Conservation (phyloP, 2,113 vertebrate genomes). For the Felis chaus region DNA sequence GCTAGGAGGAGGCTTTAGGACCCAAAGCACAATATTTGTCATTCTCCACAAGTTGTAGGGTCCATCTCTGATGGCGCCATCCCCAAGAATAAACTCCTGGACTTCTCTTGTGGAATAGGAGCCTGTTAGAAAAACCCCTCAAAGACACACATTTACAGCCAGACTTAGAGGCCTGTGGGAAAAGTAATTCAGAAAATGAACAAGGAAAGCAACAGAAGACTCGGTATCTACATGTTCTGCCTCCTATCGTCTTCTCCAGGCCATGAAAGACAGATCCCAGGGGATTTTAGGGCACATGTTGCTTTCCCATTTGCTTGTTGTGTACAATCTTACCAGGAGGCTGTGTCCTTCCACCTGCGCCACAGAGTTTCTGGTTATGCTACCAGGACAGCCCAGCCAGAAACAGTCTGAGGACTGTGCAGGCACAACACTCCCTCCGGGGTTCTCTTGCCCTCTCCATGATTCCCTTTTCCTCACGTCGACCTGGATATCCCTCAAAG, state of each 20-base stretch:
- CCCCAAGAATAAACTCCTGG: neutral
- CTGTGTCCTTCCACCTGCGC: neutral
- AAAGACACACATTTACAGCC: neutral
- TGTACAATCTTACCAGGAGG: neutral
- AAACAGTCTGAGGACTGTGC: neutral
- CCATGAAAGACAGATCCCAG: accelerated
- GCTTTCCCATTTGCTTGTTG: neutral
- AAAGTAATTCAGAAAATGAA: neutral
- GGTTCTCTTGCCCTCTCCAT: neutral
- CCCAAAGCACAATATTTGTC: neutral
- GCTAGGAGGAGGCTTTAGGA: neutral
- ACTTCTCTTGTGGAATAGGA: neutral
- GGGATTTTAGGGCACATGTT: neutral
- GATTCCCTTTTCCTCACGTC: neutral
- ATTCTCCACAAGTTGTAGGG: neutral
- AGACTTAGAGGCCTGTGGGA: neutral
- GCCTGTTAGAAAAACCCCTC: neutral
- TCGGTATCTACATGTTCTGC: accelerated
- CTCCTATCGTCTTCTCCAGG: neutral
- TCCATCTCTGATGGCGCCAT: neutral
- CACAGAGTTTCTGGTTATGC: accelerated
- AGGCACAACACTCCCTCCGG: accelerated
- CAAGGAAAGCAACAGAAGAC: neutral
- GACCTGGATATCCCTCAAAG: neutral
- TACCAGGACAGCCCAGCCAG: neutral